Percentiles rank a stretch among this genome's conserved stretches.
Evolutionary conservation across 2,113 vertebrate species (phyloP).

Genomic region (Melanerpes aurifrons): DNA sequence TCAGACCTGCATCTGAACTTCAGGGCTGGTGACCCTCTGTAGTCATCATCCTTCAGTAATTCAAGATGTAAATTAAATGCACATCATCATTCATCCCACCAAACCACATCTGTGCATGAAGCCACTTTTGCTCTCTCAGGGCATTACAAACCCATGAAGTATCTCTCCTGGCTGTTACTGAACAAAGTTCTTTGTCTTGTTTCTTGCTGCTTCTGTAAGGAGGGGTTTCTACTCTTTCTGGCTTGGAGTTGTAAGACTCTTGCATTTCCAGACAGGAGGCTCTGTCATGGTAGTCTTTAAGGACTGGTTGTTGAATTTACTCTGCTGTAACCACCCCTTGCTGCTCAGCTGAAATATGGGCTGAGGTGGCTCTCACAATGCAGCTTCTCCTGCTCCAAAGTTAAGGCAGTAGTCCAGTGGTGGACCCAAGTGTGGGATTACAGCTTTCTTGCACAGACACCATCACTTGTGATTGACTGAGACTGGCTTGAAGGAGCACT

Average conservation of each 20-base stretch:
- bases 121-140: neutral
- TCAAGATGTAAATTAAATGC: neutral
- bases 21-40: neutral
- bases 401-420: neutral
- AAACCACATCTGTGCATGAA: constrained; percentile 8
- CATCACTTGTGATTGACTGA: neutral
- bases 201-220: neutral
- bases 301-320: neutral
- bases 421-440: accelerated
- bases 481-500: neutral
- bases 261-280: neutral
- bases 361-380: neutral
- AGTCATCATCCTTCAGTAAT: neutral
- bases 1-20: constrained; percentile 19
- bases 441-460: neutral
- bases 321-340: neutral
- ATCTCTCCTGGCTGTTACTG: neutral
- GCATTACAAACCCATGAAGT: neutral
- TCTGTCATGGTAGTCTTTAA: neutral
- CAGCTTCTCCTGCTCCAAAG: neutral
- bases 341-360: neutral
- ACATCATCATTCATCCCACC: neutral
- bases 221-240: neutral
- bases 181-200: neutral
- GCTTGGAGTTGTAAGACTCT: accelerated